Percentiles rank a stretch among this genome's conserved stretches.
phyloP scores from a whole-genome alignment of 2,888 invertebrate species.

The Ophonus ardosiacus region DNA sequence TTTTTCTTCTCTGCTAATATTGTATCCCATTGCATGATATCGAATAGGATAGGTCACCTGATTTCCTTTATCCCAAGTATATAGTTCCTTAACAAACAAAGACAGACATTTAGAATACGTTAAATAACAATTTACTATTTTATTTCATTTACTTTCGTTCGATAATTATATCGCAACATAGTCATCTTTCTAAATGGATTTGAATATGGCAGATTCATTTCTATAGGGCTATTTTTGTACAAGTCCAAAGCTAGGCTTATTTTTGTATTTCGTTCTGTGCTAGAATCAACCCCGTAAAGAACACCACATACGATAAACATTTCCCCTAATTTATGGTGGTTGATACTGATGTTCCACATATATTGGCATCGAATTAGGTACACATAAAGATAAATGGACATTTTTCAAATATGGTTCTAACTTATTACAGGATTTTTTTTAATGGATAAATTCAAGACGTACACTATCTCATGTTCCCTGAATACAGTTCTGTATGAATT shows the following conservation, averaged over 20 bases:
- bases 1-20: conserved; percentile 71
- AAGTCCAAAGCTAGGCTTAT: conserved; percentile 95
- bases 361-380: conserved; percentile 76
- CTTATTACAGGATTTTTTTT: no score
- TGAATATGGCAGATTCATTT: conserved; percentile 88
- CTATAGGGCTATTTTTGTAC: conserved; percentile 86
- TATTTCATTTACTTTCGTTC: conserved; percentile 80
- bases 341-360: conserved; percentile 92
- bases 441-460: no score
- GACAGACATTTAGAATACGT: not conserved
- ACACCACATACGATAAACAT: conserved; percentile 99
- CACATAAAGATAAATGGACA: conserved; percentile 28
- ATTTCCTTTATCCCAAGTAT: conserved; percentile 96
- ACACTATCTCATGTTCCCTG: no score
- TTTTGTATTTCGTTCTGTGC: conserved; percentile 88
- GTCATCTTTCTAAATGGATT: conserved; percentile 96
- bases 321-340: conserved; percentile 94
- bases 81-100: conserved; percentile 82
- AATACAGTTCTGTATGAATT: no score
- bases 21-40: conserved; percentile 84
- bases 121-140: no score
- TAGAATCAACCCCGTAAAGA: conserved; percentile 94
- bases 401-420: not conserved
- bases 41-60: conserved; percentile 94
- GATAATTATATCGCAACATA: conserved; percentile 92